Percentiles rank a stretch among this genome's conserved stretches.
Evolutionary conservation across 53 echinoderm and acorn worm species (phyloP).

Genomic region (Echinarachnius parma): DNA sequence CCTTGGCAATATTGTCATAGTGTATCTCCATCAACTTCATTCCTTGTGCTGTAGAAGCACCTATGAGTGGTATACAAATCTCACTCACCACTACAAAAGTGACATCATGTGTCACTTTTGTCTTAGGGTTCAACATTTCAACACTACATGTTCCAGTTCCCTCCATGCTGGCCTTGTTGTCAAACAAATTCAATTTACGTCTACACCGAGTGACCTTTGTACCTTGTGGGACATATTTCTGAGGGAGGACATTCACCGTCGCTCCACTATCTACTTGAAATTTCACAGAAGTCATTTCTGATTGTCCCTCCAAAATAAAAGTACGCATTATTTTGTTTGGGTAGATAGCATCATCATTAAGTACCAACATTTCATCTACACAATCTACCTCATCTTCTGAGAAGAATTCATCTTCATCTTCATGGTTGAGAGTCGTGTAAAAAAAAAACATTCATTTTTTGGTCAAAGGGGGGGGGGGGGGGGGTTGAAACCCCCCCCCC

Average conservation of each 20-base stretch:
- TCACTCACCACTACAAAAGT: constrained; percentile 46
- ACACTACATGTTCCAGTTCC: constrained; percentile 36
- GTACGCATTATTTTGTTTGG: constrained; percentile 45
- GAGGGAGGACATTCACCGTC: constrained; percentile 56
- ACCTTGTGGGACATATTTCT: constrained; percentile 40
- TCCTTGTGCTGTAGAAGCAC: constrained; percentile 34
- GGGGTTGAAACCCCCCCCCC: too few species aligned
- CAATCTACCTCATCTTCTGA: too few species aligned
- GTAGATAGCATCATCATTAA: constrained; percentile 13
- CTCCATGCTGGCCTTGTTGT: neutral
- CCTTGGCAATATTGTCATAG: constrained; percentile 38
- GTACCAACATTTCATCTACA: too few species aligned
- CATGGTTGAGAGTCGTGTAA: too few species aligned
- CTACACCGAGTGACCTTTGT: constrained; percentile 17
- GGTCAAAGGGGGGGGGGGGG: too few species aligned
- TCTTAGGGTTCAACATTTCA: constrained; percentile 45
- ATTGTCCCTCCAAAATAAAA: constrained; percentile 14
- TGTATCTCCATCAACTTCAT: constrained; percentile 50
- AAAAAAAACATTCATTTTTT: too few species aligned
- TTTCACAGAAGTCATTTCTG: constrained; percentile 10
- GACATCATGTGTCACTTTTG: constrained; percentile 31
- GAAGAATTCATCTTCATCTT: too few species aligned
- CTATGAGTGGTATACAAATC: constrained; percentile 23
- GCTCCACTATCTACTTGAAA: constrained; percentile 63
- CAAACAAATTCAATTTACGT: constrained; percentile 18